Evolutionary conservation across 2,888 invertebrate species (phyloP), one percentile per base, ranked within the genome.

Genomic region (Papilio demoleus): DNA sequence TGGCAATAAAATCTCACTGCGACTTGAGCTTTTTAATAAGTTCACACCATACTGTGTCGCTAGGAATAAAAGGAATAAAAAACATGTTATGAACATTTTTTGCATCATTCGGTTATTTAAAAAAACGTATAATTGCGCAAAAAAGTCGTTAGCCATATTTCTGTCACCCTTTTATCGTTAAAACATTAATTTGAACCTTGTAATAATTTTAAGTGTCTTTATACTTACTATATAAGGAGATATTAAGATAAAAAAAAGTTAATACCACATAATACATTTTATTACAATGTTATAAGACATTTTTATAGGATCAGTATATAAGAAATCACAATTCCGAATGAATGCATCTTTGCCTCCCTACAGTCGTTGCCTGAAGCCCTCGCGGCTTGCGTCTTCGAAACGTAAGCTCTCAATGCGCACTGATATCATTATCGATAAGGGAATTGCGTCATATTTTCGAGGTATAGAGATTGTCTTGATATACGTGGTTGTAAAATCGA

Each of bases 11-110:
- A 67, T 62, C 62, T 53, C 34, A 38, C 45, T 19, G 27, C 50
- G 31, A 61, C 50, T 60, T 60, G 34, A 34, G 59, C 60, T 50
- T 59, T 60, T 36, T 64, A 50, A 64, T 64, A 64, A 64, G 24
- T 66, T 60, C 45, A 47, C 36, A 38, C 38, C 27, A 17, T 17
- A 65, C 31, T 27, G 3, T 27, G 42, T 56, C 38, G 22, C 42
- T 17, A 17, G 11, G 34, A 42, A 34, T 58, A 56, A 24, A 65
- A 65, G 12, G 14, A 59, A 59, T 14, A 59, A 36, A 5, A 22
- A n/a, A 50, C 12, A 34, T 65, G 27, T 19, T 14, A 31, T 19
- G 22, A 8, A 4, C n/a, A 36, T 3, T 34, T 63, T 63, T 17
- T 36, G 34, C n/a, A 22, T 22, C 22, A 60, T 60, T 60, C 24